Evolutionary conservation across 2,113 vertebrate genomes (phyloP).

Genomic region (Mustela nigripes): DNA sequence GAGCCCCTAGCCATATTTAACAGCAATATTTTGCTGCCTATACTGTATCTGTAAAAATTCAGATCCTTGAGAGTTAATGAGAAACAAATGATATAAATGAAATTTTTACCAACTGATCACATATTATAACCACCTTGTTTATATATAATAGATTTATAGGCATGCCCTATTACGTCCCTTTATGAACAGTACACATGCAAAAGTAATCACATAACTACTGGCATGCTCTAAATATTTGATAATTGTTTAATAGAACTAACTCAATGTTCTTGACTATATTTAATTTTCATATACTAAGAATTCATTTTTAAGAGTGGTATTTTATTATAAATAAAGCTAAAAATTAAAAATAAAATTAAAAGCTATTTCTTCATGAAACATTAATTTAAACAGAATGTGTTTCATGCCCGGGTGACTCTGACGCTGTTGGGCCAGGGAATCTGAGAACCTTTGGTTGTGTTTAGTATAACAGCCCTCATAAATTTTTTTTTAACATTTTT

Average conservation of each 20-base stretch:
- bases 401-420: not conserved
- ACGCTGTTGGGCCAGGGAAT: not conserved
- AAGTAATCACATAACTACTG: not conserved
- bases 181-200: not conserved
- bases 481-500: too few relatives aligned
- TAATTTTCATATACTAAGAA: not conserved
- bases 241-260: not conserved
- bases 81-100: not conserved
- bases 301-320: not conserved
- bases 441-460: not conserved
- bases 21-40: not conserved
- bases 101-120: not conserved
- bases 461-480: not conserved
- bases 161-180: not conserved
- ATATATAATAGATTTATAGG: not conserved
- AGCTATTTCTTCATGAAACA: not conserved
- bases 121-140: not conserved
- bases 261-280: not conserved
- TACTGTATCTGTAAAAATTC: not conserved
- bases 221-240: not conserved
- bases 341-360: not conserved
- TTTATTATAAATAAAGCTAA: not conserved
- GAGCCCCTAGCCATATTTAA: not conserved
- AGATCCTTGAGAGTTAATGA: constrained; percentile 19
- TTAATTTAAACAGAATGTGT: not conserved